A percentile compares a stretch with the other conserved stretches of the same genome.
These are phyloP conservation scores for Falco naumanni DNA, from an alignment of 2,797 vertebrate genomes.

Conservation along the genomic window DNA sequence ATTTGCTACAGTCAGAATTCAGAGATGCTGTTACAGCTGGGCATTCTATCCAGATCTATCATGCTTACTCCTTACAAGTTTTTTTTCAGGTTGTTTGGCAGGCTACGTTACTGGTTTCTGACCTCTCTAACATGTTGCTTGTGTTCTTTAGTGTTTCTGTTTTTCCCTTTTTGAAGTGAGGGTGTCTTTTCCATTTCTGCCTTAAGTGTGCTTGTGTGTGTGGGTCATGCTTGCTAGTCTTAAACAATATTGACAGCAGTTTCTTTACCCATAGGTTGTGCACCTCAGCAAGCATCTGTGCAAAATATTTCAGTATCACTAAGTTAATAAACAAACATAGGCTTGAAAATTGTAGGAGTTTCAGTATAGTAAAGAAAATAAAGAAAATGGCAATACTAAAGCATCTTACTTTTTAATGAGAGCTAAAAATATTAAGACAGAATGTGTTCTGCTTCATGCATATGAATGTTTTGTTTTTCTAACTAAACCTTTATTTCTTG, in stretches of 20 bases:
- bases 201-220: neutral
- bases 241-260: neutral
- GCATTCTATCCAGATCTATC: neutral
- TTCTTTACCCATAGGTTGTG: neutral
- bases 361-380: neutral
- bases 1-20: neutral
- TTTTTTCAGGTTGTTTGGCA: neutral
- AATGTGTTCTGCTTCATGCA: neutral
- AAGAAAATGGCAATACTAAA: neutral
- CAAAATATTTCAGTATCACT: neutral
- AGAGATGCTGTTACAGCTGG: neutral
- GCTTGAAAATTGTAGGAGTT: neutral
- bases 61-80: neutral
- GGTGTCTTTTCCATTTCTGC: neutral
- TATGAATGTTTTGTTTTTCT: neutral
- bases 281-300: neutral
- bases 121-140: neutral
- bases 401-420: neutral
- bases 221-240: neutral
- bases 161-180: neutral
- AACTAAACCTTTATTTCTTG: neutral
- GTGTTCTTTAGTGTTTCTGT: neutral
- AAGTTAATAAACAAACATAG: neutral
- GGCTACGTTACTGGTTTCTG: neutral
- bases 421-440: neutral